These are phyloP conservation scores for Malacoctenus gilli DNA, from an alignment of 2,797 vertebrate genomes.

Conservation along the genomic window DNA sequence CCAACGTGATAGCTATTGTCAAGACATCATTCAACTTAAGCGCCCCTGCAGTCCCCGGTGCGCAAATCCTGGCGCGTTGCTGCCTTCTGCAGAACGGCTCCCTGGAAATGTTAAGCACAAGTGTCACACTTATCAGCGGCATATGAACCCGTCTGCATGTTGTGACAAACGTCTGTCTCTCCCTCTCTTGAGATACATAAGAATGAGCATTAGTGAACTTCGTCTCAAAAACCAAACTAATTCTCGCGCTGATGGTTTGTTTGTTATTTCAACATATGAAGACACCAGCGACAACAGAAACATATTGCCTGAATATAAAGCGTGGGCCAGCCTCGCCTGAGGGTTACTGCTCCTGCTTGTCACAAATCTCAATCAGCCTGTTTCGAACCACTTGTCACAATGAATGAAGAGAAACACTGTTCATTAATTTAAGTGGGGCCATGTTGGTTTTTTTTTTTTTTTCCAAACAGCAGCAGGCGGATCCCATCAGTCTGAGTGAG, in stretches of 20 bases:
- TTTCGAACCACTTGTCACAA: slow-evolving; percentile 6
- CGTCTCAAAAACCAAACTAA: slow-evolving; percentile 4
- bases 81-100: slow-evolving; percentile 16
- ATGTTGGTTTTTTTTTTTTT: not conserved
- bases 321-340: too few species aligned
- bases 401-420: not conserved
- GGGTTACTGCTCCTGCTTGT: slow-evolving; percentile 5
- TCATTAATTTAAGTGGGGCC: slow-evolving; percentile 1
- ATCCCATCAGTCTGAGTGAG: slow-evolving; percentile 15
- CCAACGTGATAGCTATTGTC: slow-evolving; percentile 46
- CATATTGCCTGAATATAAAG: slow-evolving; percentile 3
- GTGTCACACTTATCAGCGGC: slow-evolving; percentile 41
- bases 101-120: slow-evolving; percentile 31
- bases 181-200: slow-evolving; percentile 5
- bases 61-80: slow-evolving; percentile 46
- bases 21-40: slow-evolving; percentile 49
- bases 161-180: not conserved
- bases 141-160: slow-evolving; percentile 4
- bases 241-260: slow-evolving; percentile 8
- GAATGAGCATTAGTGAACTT: not conserved
- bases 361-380: not conserved
- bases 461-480: not conserved
- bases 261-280: slow-evolving; percentile 1
- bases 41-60: slow-evolving; percentile 28
- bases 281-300: slow-evolving; percentile 9